Evolutionary conservation across 1,140 invertebrate genomes (phyloP).

Genomic region (Babylonia areolata): DNA sequence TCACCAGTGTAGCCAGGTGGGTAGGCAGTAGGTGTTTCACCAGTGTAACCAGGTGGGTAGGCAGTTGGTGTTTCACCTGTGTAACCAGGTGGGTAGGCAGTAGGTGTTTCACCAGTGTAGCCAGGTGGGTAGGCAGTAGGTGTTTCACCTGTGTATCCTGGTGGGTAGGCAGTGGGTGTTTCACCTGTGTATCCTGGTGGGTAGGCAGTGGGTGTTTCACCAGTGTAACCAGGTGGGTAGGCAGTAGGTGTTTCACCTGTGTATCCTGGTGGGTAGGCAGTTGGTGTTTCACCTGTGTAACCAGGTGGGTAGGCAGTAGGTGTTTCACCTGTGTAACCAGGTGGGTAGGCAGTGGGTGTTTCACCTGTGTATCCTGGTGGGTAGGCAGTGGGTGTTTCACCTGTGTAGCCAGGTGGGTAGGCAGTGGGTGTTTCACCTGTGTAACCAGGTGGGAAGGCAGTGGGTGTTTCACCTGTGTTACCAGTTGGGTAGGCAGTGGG

Average conservation of each 20-base stretch:
- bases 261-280: background rate
- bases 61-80: slow-evolving; percentile 2
- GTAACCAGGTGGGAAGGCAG: background rate
- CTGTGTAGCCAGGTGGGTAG: slow-evolving; percentile 7
- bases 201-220: slow-evolving; percentile 21
- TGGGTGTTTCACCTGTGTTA: background rate
- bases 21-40: background rate
- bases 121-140: slow-evolving; percentile 15
- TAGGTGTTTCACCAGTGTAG: slow-evolving; percentile 1
- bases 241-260: background rate
- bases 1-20: background rate
- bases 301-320: background rate
- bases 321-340: background rate
- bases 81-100: background rate
- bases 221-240: background rate
- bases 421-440: slow-evolving; percentile 13
- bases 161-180: background rate
- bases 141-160: background rate
- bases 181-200: background rate
- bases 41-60: slow-evolving; percentile 8
- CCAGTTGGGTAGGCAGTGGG: slow-evolving; percentile 8
- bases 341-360: slow-evolving; percentile 20
- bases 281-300: slow-evolving; percentile 13
- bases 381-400: background rate
- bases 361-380: slow-evolving; percentile 7